Evolutionary conservation across 2,113 vertebrate genomes (phyloP), one percentile per base, ranked within the genome.

Genomic region (Alethe diademata): DNA sequence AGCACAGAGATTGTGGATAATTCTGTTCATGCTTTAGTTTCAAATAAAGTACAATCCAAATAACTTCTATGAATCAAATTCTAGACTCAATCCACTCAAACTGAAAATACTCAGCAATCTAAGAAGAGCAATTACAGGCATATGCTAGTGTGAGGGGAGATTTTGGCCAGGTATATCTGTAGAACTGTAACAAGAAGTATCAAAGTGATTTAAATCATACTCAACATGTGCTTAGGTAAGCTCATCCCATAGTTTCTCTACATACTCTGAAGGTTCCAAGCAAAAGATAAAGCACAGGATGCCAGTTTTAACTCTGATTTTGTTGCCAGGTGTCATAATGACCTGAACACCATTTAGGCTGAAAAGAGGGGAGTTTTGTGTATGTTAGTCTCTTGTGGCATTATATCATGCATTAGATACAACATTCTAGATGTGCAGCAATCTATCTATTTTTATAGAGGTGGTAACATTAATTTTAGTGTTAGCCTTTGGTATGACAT

Each of bases 381-480:
- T 54, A 7, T 35, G 26, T 38, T 75, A 72, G 33, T 75, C 85
- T 82, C 80, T 54, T 36, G 62, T 86, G 80, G 43, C 35, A 19
- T 75, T 92, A 60, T 85, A 72, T 35, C 2, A 13, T 82, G 43
- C 22, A 18, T 70, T 92, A 40, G 64, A 53, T 86, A 73, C n/a
- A 91, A 70, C 31, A 53, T 53, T 88, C 29, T 67, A 92, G 75
- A 91, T 87, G 70, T 71, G 43, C n/a, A 96, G 76, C 31, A 7
- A 95, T 94, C 94, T 80, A 92, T 96, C 84, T 75, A 8, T 93
- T 94, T 95, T 86, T 90, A 31, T 91, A 73, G 93, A 88, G 84
- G 64, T 93, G 64, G 51, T 95, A 92, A 95, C 88, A 96, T 98
- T 98, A 97, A 98, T 98, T 98, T 97, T 97, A 97, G 97, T 91